Evolutionary conservation across 1,140 invertebrate genomes (phyloP), one percentile per base, ranked within the genome.

Genomic region (Coptotermes formosanus): DNA sequence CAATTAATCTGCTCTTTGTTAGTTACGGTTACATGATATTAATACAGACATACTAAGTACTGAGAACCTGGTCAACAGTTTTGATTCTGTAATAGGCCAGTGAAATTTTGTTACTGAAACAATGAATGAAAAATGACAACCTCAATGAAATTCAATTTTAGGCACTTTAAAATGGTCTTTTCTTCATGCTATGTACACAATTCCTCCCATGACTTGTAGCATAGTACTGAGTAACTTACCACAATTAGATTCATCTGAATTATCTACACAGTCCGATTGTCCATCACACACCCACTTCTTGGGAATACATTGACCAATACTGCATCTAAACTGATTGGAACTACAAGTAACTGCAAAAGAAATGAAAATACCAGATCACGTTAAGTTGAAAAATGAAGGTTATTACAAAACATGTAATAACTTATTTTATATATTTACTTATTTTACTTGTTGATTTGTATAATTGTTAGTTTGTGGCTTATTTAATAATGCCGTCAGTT

Each of bases 201-300:
- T 19, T 55, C 19, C 14, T 21, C 52, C 19, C 14, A 55, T 1
- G 21, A 55, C 52, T 55, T 55, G 19, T 38, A 38, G 38, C 52
- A 55, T 55, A 55, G 1, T 55, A 21, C 52, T 19, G n/a, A 21
- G n/a, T n/a, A 43, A 86, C 86, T 84, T 86, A 86, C 86, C 48
- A 84, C 86, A 86, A 9, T 21, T 16, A 83, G 89, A 87, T 88
- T 94, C 91, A 89, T 96, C 95, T 88, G 92, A 90, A 87, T 91
- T 91, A 89, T 95, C 92, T 0, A 88, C 87, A 89, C 96, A 97
- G 89, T 95, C 93, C 82, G 92, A 90, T 88, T 95, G 94, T 16
- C 93, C 93, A 91, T 98, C 96, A 91, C 97, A 98, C 19, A 95
- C 90, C 94, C 94, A 94, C 59, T 93, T 90, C 84, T 91, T 92